Evolutionary conservation across 2,113 vertebrate genomes (phyloP).

Genomic region (Ceratotherium simum): DNA sequence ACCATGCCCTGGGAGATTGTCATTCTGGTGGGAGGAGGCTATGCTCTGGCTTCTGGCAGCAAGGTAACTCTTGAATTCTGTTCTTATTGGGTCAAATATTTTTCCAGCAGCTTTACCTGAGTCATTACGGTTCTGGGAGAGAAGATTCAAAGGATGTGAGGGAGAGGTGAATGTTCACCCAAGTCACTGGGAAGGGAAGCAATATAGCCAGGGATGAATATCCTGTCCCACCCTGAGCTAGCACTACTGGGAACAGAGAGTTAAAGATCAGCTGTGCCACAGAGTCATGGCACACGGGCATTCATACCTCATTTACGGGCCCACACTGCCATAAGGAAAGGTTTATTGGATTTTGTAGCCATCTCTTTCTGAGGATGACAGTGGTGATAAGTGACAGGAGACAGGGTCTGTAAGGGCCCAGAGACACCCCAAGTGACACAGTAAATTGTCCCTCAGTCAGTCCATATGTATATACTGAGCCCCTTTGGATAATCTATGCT

Average conservation of each 20-base stretch:
- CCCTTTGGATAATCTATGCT: not conserved
- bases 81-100: not conserved
- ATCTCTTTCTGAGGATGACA: not conserved
- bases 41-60: conserved; percentile 97
- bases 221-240: not conserved
- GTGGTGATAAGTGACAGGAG: not conserved
- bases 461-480: not conserved
- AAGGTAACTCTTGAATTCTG: conserved; percentile 89
- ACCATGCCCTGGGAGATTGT: conserved; percentile 99
- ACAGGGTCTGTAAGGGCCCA: not conserved
- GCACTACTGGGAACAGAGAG: not conserved
- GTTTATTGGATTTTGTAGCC: not conserved
- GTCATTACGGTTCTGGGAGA: not conserved
- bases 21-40: conserved; percentile 98
- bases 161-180: not conserved
- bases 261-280: not conserved
- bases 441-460: not conserved
- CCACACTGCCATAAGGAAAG: not conserved
- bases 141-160: not conserved
- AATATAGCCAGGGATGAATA: not conserved
- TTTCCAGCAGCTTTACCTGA: not conserved
- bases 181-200: not conserved
- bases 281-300: fast-evolving
- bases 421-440: not conserved
- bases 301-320: not conserved